Evolutionary conservation across 2,113 vertebrate species (phyloP), one percentile per base, ranked within the genome.

Genomic region (Thalassarche chlororhynchos): DNA sequence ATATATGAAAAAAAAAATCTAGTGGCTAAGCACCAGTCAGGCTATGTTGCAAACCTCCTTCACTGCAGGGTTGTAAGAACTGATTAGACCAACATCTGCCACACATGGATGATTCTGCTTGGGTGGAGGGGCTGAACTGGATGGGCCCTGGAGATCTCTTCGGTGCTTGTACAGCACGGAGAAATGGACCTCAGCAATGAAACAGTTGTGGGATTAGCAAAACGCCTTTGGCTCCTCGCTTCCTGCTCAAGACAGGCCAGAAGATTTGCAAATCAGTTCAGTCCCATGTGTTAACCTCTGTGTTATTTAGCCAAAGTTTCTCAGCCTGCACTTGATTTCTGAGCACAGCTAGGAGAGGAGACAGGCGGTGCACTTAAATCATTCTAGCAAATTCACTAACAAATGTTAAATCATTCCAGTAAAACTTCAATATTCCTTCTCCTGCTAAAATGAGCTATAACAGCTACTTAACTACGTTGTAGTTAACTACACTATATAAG

Each of bases 351-450:
- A 68, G 65, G 52, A 82, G 55, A 71, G 47, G 40, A 86, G 91
- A 51, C 42, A 47, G 40, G n/a, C 55, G 52, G 6, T 23, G 26
- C 77, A 44, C 61, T 58, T 84, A 84, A 91, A 78, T 84, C 23
- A 34, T 75, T 89, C 44, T 29, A 57, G 18, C 29, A 58, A 90
- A 85, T 84, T 42, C 86, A 78, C 64, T 61, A 77, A 46, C 68
- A 96, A 91, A 87, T 44, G 24, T 62, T 93, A 78, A 93, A 82
- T 81, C 42, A 47, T 52, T 75, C 65, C 87, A 93, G 47, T 97
- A 94, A 91, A 71, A 91, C 28, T 70, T 78, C 89, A 82, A 93
- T 91, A 84, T 36, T 71, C 18, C 21, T 65, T 91, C 93, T 94
- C 52, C 80, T 89, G 47, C n/a, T 94, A 78, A 89, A 94, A 61